Evolutionary conservation across 2,797 vertebrate genomes (phyloP), one percentile per base, ranked within the genome.

Genomic region (Kryptopterus vitreolus): DNA sequence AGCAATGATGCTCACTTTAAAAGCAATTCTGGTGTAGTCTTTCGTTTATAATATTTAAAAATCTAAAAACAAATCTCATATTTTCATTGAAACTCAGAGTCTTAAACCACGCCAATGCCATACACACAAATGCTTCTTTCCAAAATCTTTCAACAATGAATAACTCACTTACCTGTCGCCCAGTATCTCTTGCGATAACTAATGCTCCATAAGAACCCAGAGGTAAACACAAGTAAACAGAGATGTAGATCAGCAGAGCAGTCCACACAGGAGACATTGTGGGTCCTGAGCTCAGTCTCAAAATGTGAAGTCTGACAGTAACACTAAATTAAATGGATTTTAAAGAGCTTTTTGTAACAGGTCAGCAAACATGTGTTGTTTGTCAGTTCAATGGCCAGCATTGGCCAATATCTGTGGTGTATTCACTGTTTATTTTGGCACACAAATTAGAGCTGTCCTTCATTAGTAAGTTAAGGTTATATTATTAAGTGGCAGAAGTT

Each of bases 121-220:
- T 31, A 10, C 9, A 29, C 46, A 50, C 11, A 48, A 69, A n/a
- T n/a, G 16, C 59, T 33, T 63, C 31, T 33, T 66, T 48, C 26
- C 18, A 53, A n/a, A 38, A n/a, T 57, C 20, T 38, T 73, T 79
- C 29, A 43, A 53, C 24, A 29, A 10, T 55, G 22, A 31, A 52
- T 20, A 33, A 29, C 73, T 63, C 46, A 63, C 78, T 61, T 88
- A 92, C 91, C 89, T 89, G 69, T 8, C 29, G 38, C 12, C 33
- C 84, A 86, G 82, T 76, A 59, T 83, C 86, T n/a, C 57, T 73
- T 59, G 87, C 89, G 81, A 90, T 24, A 3, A 89, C 22, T 79
- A 90, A 62, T 29, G 86, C 85, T 52, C 85, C 88, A 9, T 55
- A 72, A 22, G 52, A 78, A 71, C 73, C 76, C 11, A 20, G 52